These are phyloP conservation scores for Lordiphosa mommai DNA, from an alignment of 1,140 invertebrate species.

Conservation along the genomic window DNA sequence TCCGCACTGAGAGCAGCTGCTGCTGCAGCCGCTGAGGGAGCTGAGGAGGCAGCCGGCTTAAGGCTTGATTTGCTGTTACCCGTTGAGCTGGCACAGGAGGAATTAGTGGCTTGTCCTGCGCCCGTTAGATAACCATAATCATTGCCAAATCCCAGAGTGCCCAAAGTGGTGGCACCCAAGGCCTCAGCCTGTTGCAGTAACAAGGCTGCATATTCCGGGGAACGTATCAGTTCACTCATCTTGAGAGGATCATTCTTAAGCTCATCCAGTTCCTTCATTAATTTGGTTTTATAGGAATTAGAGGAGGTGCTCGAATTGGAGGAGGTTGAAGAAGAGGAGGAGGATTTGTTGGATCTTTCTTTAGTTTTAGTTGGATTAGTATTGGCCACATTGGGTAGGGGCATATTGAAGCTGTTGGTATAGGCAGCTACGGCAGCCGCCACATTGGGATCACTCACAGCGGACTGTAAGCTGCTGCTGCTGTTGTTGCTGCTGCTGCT, in stretches of 20 bases:
- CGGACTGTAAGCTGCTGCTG: background rate
- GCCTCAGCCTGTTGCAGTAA: slow-evolving; percentile 77
- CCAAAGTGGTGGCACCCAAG: slow-evolving; percentile 72
- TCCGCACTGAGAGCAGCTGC: slow-evolving; percentile 66
- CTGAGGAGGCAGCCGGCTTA: slow-evolving; percentile 26
- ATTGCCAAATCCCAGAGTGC: slow-evolving; percentile 66
- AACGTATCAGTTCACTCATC: slow-evolving; percentile 75
- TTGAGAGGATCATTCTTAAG: slow-evolving; percentile 77
- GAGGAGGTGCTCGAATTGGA: slow-evolving; percentile 64
- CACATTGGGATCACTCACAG: slow-evolving; percentile 11
- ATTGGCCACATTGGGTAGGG: slow-evolving; percentile 37
- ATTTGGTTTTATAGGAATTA: slow-evolving; percentile 76
- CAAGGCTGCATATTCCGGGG: slow-evolving; percentile 74
- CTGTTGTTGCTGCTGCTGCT: slow-evolving; percentile 31
- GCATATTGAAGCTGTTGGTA: slow-evolving; percentile 72
- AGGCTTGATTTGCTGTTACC: slow-evolving; percentile 42
- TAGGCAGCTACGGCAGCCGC: slow-evolving; percentile 71
- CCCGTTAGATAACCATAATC: slow-evolving; percentile 71
- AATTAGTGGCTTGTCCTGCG: slow-evolving; percentile 19
- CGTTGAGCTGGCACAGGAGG: slow-evolving; percentile 19
- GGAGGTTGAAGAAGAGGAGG: slow-evolving; percentile 57
- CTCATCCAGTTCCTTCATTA: slow-evolving; percentile 78
- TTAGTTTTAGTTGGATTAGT: slow-evolving; percentile 55
- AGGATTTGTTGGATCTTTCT: slow-evolving; percentile 62
- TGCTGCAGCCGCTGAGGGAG: slow-evolving; percentile 46